Conservation (phyloP, 2,888 invertebrate genomes). For the Ornithoptera alexandrae region DNA sequence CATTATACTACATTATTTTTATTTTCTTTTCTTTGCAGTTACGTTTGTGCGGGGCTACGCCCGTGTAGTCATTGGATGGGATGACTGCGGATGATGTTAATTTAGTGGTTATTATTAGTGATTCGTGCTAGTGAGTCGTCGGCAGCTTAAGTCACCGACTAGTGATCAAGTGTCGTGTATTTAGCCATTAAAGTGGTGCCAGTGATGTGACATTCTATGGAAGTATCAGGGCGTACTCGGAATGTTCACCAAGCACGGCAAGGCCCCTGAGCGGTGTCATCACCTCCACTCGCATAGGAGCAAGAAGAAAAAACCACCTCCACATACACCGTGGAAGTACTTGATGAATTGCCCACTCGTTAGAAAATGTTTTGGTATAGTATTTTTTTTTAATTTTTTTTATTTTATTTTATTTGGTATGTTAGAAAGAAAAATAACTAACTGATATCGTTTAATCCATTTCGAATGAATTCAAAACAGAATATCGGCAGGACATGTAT, state of each 20-base stretch:
- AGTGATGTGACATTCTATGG: conserved; percentile 77
- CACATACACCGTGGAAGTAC: conserved; percentile 79
- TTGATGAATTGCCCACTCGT: conserved; percentile 81
- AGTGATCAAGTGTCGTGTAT: conserved; percentile 49
- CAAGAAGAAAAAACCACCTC: conserved; percentile 76
- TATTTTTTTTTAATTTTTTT: conserved; percentile 62
- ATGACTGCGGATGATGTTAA: conserved; percentile 68
- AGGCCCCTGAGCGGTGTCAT: conserved; percentile 74
- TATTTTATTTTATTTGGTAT: conserved; percentile 40
- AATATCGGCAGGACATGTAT: conserved; percentile 1
- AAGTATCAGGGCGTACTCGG: conserved; percentile 69
- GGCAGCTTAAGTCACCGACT: conserved; percentile 37
- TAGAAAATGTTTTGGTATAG: conserved; percentile 80
- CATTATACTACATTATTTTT: conserved; percentile 57
- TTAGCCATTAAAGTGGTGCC: conserved; percentile 52
- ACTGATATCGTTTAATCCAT: background rate
- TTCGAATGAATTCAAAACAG: conserved; percentile 8
- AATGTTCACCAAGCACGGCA: conserved; percentile 77
- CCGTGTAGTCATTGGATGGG: conserved; percentile 60
- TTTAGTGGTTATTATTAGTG: conserved; percentile 64
- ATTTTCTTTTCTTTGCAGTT: conserved; percentile 78
- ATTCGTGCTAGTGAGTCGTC: conserved; percentile 60
- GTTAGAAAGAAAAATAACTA: background rate
- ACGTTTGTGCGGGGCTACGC: conserved; percentile 55
- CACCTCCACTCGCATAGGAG: conserved; percentile 68